Base-by-base conservation (phyloP, 1,140 invertebrate genomes). In the Drosophila baimaii region DNA sequence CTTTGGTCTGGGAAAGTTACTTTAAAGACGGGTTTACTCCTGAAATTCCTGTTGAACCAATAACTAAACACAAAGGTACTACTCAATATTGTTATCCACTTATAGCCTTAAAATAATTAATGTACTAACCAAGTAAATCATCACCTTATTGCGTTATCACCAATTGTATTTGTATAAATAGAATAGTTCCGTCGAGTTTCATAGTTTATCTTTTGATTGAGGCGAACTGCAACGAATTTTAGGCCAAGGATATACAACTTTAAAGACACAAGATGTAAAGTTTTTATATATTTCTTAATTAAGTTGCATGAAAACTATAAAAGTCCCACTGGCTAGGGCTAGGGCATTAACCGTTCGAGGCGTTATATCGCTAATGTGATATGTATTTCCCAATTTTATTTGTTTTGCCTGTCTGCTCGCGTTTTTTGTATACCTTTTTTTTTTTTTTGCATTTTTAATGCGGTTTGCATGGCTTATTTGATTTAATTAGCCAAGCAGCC, bases 401-500 rank as follows among this genome's bases (percentile, higher is more conserved):
- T 68, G 56, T 52, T 65, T 61, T 71, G 69, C 52, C 66, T 39
- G 33, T 31, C 41, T 71, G 65, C 65, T 72, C 69, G 69, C 25
- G 39, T 73, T 68, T 81, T 77, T 57, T 44, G 52, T 43, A 49
- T 41, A 55, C 21, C 23, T 54, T 17, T 27, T 21, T 49, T 29
- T 49, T 29, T 17, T 9, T 17, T 55, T 12, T 77, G 63, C 63
- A 77, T 82, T 79, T 70, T 77, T 82, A 56, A 63, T 79, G 77
- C 77, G 73, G 64, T 35, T 88, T 68, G 75, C 52, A 65, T 70
- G 57, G 70, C 58, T 73, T 73, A 79, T 83, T 86, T 74, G 73
- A 86, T 85, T 85, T 89, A 88, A 88, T 88, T 88, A 88, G 79
- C 71, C 75, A 71, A 51, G 41, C 58, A 44, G 41, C 44, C 44